Evolutionary conservation across 2,797 vertebrate species (phyloP).

Genomic region (Agapornis canus): DNA sequence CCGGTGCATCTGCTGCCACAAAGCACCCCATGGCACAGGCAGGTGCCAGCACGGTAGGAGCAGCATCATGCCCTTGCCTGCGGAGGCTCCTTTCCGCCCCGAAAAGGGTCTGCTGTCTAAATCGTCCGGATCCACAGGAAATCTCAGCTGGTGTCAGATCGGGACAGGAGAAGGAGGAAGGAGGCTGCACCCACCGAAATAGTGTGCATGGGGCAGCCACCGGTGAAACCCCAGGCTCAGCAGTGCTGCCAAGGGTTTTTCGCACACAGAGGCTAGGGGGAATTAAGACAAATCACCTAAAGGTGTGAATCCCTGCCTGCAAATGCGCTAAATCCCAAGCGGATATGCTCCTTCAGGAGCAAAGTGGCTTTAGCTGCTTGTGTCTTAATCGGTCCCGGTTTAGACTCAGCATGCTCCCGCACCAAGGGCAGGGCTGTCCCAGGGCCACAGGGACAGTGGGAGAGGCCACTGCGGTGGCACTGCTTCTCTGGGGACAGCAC

Average conservation of each 20-base stretch:
- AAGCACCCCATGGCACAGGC: neutral
- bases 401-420: neutral
- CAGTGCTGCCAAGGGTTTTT: neutral
- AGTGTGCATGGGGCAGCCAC: rapidly evolving
- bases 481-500: neutral
- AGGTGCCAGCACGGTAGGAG: neutral
- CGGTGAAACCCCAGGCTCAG: rapidly evolving
- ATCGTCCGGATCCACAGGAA: neutral
- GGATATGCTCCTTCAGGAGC: slow-evolving; percentile 13
- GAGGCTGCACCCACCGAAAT: neutral
- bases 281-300: slow-evolving; percentile 52
- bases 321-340: slow-evolving; percentile 50
- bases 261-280: neutral
- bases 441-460: rapidly evolving
- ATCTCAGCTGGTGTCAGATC: neutral
- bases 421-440: neutral
- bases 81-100: neutral
- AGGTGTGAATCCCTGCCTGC: slow-evolving; percentile 56
- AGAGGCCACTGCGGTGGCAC: neutral
- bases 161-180: neutral
- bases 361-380: slow-evolving; percentile 38
- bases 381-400: slow-evolving; percentile 31
- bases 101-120: neutral
- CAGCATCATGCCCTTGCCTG: rapidly evolving
- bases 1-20: neutral